Percentiles rank a stretch among this genome's conserved stretches.
Conservation (phyloP, 2,888 invertebrate species). For the Lagria hirta region DNA sequence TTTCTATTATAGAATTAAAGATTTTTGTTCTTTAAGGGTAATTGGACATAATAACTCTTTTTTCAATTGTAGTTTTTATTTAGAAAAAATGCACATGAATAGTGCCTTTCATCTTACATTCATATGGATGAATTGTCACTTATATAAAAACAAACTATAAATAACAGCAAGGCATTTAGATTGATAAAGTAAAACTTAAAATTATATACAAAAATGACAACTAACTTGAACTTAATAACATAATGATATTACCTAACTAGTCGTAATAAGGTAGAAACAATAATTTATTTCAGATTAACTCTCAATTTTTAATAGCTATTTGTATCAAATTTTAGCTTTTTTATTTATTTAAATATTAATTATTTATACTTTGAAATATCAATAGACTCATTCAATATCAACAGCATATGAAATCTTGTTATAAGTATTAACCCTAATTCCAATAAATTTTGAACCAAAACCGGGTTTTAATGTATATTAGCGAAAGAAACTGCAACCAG, state of each 20-base stretch:
- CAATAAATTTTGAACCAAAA: slow-evolving; percentile 25
- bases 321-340: slow-evolving; percentile 49
- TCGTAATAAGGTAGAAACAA: slow-evolving; percentile 12
- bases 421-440: slow-evolving; percentile 24
- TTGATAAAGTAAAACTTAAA: slow-evolving; percentile 29
- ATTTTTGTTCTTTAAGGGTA: no score
- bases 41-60: no score
- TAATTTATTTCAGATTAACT: slow-evolving; percentile 23
- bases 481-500: slow-evolving; percentile 16
- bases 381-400: slow-evolving; percentile 50
- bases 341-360: slow-evolving; percentile 41
- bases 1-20: no score
- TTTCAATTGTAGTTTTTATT: no score
- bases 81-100: slow-evolving; percentile 41
- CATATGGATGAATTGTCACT: slow-evolving; percentile 29
- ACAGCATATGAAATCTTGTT: slow-evolving; percentile 42
- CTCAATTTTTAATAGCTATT: slow-evolving; percentile 47
- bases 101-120: slow-evolving; percentile 42
- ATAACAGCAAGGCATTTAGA: slow-evolving; percentile 42
- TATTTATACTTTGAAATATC: slow-evolving; percentile 43
- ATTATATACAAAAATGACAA: slow-evolving; percentile 22
- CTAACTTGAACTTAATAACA: slow-evolving; percentile 12
- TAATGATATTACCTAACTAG: slow-evolving; percentile 17
- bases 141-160: slow-evolving; percentile 29
- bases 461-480: slow-evolving; percentile 13